phyloP scores from a whole-genome alignment of 2,888 invertebrate species.

The Latrodectus elegans region DNA sequence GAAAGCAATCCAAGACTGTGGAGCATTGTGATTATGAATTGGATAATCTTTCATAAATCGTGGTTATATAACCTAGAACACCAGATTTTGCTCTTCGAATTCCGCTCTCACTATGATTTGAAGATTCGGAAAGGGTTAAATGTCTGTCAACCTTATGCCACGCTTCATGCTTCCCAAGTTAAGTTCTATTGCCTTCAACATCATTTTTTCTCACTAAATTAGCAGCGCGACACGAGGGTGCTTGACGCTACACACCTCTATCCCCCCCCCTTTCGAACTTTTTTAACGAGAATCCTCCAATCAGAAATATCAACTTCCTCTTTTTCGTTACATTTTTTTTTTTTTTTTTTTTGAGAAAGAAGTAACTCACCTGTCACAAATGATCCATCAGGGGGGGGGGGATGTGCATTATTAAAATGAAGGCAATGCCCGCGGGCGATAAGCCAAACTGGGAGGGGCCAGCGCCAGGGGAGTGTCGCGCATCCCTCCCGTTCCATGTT shows the following conservation, averaged over 20 bases:
- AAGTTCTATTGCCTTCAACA: slow-evolving; percentile 16
- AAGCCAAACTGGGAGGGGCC: slow-evolving; percentile 47
- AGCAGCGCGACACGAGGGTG: slow-evolving; percentile 21
- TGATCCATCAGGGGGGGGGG: slow-evolving; percentile 34
- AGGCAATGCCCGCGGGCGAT: slow-evolving; percentile 31
- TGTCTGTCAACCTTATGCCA: slow-evolving; percentile 16
- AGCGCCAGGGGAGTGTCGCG: slow-evolving; percentile 25
- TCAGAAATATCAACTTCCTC: slow-evolving; percentile 14
- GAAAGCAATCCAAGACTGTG: too few relatives aligned
- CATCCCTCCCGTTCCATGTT: background rate
- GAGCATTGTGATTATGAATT: too few relatives aligned
- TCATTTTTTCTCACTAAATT: slow-evolving; percentile 36
- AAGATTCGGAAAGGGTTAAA: background rate
- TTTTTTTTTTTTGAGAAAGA: background rate
- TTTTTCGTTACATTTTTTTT: background rate
- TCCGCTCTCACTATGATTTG: too few relatives aligned
- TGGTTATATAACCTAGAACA: too few relatives aligned
- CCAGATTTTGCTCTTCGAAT: too few relatives aligned
- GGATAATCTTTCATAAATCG: too few relatives aligned
- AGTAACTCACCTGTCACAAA: slow-evolving; percentile 14
- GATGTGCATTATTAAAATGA: slow-evolving; percentile 53
- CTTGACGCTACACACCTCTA: background rate
- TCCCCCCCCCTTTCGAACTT: background rate
- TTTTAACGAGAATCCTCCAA: slow-evolving; percentile 15
- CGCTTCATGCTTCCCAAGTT: slow-evolving; percentile 20